Evolutionary conservation across 2,113 vertebrate genomes (phyloP).

Genomic region (Rhea pennata): DNA sequence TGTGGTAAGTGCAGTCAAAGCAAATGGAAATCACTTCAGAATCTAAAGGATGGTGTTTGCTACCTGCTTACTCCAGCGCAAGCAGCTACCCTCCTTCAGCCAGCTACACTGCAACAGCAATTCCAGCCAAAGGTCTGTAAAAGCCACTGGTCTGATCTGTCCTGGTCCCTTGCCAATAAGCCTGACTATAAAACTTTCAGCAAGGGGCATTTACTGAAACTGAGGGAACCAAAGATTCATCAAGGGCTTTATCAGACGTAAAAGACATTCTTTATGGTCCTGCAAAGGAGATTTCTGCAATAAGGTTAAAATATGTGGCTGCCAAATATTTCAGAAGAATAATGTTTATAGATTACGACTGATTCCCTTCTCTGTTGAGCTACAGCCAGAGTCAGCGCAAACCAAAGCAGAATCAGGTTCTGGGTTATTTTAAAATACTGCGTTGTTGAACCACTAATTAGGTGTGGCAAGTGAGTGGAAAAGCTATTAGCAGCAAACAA

Average conservation of each 20-base stretch:
- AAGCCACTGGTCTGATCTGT: not conserved
- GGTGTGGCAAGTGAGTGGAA: slow-evolving; percentile 13
- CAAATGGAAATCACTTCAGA: not conserved
- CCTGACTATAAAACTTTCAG: slow-evolving; percentile 13
- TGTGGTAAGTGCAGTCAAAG: fast-evolving
- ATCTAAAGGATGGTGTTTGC: not conserved
- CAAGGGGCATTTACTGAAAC: not conserved
- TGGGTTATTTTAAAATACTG: not conserved
- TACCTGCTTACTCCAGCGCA: not conserved
- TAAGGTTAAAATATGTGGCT: not conserved
- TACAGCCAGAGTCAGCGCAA: not conserved
- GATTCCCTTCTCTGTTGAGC: not conserved
- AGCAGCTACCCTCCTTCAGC: not conserved
- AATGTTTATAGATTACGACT: not conserved
- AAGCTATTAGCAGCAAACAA: slow-evolving; percentile 37
- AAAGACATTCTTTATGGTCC: slow-evolving; percentile 6
- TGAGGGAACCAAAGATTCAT: slow-evolving; percentile 3
- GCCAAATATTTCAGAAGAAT: slow-evolving; percentile 16
- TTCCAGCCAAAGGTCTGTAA: not conserved
- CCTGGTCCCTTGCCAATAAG: not conserved
- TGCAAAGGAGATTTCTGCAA: slow-evolving; percentile 28
- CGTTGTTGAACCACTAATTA: not conserved
- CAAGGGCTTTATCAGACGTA: slow-evolving; percentile 17
- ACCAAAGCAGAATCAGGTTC: not conserved
- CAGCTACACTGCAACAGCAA: not conserved